A percentile compares a stretch with the other conserved stretches of the same genome.
Conservation (phyloP, 2,888 invertebrate species). For the Pammene aurita region DNA sequence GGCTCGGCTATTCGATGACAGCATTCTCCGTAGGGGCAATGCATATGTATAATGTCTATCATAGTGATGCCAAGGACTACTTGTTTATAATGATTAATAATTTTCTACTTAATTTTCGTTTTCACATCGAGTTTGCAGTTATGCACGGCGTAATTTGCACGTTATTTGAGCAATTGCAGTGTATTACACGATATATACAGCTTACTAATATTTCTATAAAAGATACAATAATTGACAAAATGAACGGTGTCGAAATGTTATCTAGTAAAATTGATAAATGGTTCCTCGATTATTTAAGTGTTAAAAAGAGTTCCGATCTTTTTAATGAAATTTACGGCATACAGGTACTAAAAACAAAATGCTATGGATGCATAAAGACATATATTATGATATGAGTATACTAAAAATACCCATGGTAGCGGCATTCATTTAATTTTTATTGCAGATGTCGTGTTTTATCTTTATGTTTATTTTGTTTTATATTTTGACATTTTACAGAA, state of each 20-base stretch:
- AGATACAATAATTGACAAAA: neutral
- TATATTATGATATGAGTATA: too few relatives aligned
- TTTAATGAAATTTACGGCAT: neutral
- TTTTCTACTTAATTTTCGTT: neutral
- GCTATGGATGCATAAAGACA: too few relatives aligned
- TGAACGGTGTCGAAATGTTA: neutral
- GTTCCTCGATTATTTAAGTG: neutral
- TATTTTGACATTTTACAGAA: neutral
- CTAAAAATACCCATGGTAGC: too few relatives aligned
- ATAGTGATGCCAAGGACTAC: neutral
- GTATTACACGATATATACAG: neutral
- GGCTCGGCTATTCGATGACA: neutral
- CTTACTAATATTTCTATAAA: neutral
- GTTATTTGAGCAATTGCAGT: neutral
- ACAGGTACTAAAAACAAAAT: neutral
- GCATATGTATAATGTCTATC: neutral
- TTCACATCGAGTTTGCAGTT: neutral
- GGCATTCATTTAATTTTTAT: neutral
- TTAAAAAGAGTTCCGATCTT: neutral
- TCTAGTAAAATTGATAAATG: neutral
- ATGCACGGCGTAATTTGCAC: neutral
- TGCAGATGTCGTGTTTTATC: neutral
- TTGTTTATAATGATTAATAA: neutral
- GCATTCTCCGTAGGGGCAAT: accelerated
- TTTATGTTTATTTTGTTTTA: neutral